Evolutionary conservation across 2,888 invertebrate species (phyloP).

Genomic region (Girardia tigrina): DNA sequence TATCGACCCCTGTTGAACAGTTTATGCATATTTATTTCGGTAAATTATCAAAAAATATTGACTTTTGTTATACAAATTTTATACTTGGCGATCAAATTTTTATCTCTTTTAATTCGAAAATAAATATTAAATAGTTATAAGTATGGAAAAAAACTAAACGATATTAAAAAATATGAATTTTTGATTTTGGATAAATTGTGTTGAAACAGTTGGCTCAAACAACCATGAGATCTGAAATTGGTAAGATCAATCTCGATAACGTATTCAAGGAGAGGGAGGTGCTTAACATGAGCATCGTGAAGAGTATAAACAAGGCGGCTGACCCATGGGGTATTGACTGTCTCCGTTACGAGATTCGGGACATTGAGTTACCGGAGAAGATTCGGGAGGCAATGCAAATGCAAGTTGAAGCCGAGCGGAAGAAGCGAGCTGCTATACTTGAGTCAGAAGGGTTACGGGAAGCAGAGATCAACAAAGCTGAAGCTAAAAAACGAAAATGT

Average conservation of each 20-base stretch:
- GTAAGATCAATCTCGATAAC: slow-evolving; percentile 87
- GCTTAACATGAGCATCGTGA: slow-evolving; percentile 81
- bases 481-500: slow-evolving; percentile 76
- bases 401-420: slow-evolving; percentile 96
- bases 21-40: no score
- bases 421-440: slow-evolving; percentile 83
- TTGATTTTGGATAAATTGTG: neutral
- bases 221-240: slow-evolving; percentile 95
- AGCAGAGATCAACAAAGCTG: slow-evolving; percentile 83
- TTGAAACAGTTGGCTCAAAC: slow-evolving; percentile 97
- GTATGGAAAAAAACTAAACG: no score
- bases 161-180: no score
- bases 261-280: slow-evolving; percentile 90
- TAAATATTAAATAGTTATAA: no score
- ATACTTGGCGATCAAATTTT: no score
- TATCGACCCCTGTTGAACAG: no score
- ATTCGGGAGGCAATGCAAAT: slow-evolving; percentile 99
- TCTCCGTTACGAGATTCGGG: slow-evolving; percentile 80
- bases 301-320: slow-evolving; percentile 89
- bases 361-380: slow-evolving; percentile 71
- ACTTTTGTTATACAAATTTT: no score
- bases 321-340: slow-evolving; percentile 95
- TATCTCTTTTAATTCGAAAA: no score
- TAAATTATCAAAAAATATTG: no score
- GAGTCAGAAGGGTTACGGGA: slow-evolving; percentile 75